phyloP scores from a whole-genome alignment of 2,888 invertebrate species.

The Trichopria drosophilae region DNA sequence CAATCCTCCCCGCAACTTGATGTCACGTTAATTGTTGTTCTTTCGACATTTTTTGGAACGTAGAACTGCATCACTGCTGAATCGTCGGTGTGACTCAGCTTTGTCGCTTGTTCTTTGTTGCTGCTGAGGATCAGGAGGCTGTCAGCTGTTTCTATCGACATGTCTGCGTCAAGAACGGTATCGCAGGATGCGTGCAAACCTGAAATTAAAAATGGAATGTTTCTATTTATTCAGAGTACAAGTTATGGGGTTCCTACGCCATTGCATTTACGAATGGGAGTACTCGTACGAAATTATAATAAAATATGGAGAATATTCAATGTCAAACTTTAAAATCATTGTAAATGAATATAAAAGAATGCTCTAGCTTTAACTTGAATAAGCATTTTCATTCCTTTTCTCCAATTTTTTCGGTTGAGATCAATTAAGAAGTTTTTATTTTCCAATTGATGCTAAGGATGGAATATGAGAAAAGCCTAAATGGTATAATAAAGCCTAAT shows the following conservation, averaged over 20 bases:
- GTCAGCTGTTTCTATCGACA: slow-evolving; percentile 63
- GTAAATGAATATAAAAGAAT: too few species aligned
- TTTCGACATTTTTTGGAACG: slow-evolving; percentile 40
- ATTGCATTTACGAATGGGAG: background rate
- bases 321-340: too few species aligned
- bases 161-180: slow-evolving; percentile 68
- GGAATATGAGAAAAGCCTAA: too few species aligned
- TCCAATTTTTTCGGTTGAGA: too few species aligned
- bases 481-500: too few species aligned
- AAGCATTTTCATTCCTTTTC: too few species aligned
- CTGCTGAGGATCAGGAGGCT: slow-evolving; percentile 36
- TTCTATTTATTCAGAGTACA: too few species aligned
- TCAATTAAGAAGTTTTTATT: too few species aligned
- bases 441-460: too few species aligned
- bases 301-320: slow-evolving; percentile 1
- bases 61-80: slow-evolving; percentile 47
- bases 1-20: slow-evolving; percentile 50
- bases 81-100: slow-evolving; percentile 39
- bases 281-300: background rate
- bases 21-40: slow-evolving; percentile 36
- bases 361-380: too few species aligned
- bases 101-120: slow-evolving; percentile 30
- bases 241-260: too few species aligned
- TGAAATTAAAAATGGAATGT: slow-evolving; percentile 60
- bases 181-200: slow-evolving; percentile 71